Evolutionary conservation across 37 sponge, comb jelly and placozoan species (phyloP).

Genomic region (Chondrosia reniformis): DNA sequence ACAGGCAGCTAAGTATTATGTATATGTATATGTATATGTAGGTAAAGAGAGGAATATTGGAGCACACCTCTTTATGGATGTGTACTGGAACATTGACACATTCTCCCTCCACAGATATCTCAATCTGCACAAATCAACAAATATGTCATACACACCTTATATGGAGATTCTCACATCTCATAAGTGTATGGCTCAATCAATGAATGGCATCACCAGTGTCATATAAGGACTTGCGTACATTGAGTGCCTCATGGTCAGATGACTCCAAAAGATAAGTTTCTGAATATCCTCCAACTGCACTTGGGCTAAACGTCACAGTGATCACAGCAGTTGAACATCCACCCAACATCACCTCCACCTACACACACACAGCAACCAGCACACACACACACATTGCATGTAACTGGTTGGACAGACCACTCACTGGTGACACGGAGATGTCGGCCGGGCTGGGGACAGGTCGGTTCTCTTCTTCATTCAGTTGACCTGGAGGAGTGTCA

Average conservation of each 20-base stretch:
- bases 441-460: no score
- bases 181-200: no score
- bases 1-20: no score
- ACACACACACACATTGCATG: neutral
- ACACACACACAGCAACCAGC: neutral
- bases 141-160: neutral
- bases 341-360: neutral
- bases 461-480: no score
- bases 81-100: conserved; percentile 69
- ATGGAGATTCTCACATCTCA: no score
- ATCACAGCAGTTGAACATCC: neutral
- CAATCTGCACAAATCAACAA: conserved; percentile 25
- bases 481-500: no score
- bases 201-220: no score
- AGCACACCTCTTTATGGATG: conserved; percentile 50
- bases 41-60: no score
- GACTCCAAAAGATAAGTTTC: neutral
- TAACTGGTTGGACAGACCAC: no score
- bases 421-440: no score
- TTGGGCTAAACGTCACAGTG: conserved; percentile 4
- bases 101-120: conserved; percentile 37
- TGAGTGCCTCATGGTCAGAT: neutral
- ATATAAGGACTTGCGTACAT: conserved; percentile 19
- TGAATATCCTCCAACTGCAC: neutral
- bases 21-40: no score